Base-by-base conservation (phyloP, 2,888 invertebrate genomes). In the Cordylochernes scorpioides region DNA sequence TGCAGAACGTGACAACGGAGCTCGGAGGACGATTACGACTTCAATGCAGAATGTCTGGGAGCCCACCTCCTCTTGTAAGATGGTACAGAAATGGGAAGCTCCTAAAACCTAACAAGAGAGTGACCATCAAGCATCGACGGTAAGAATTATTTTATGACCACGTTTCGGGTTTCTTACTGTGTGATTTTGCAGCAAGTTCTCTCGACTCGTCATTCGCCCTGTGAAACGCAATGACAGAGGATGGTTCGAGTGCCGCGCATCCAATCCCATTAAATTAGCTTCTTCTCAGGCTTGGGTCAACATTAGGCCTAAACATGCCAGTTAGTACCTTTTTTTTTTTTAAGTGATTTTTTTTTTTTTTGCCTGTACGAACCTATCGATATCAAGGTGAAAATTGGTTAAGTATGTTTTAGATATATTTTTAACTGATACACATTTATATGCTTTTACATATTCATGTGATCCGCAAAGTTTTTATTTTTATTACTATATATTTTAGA, bases 201-300 rank as follows among this genome's bases (percentile, higher is more conserved):
- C 75, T 59, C 70, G 70, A 55, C 63, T 78, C 57, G 67, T 69
- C 52, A 71, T 77, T 59, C 64, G 64, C 50, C 66, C 67, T 49
- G 68, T 68, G 46, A 63, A 64, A 49, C 63, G 61, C 45, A 65
- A 68, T 53, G 73, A 75, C 59, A 63, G 66, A 44, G 77, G 74
- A 48, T 59, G 59, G 48, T 78, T 77, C 59, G 71, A 74, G 58
- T 78, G 78, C 57, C 61, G 71, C 47, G 74, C 74, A 39, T 67
- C 67, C 51, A 67, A 67, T 41, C 65, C 66, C 39, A 59, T 65
- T 42, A 65, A 65, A 36, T 59, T 63, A 37, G 57, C 61, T 35
- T 63, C 63, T 40, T 52, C 61, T 36, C 57, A 62, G 16, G 40
- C 33, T 15, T 24, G 28, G 17, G 31, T 35, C 8, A 25, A 33